Evolutionary conservation across 2,113 vertebrate species (phyloP).

Genomic region (Nerophis lumbriciformis): DNA sequence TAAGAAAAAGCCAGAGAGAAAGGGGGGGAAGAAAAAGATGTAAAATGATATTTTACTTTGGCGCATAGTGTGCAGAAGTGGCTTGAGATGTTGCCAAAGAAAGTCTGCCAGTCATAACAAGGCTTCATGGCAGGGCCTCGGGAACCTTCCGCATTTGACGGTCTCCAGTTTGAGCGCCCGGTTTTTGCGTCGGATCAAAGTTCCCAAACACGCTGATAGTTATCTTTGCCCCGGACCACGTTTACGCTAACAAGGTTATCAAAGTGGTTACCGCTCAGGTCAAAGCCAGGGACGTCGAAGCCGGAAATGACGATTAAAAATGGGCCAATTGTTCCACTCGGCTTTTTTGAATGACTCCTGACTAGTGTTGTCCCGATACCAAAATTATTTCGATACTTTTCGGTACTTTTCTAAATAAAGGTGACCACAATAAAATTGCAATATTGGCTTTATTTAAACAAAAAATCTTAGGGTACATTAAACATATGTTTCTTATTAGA

Average conservation of each 20-base stretch:
- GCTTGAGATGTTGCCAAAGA: slow-evolving; percentile 55
- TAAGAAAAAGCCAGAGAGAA: slow-evolving; percentile 10
- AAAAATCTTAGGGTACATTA: no score
- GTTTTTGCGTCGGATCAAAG: slow-evolving; percentile 61
- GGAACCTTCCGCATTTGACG: slow-evolving; percentile 57
- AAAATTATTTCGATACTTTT: no score
- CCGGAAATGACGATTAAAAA: slow-evolving; percentile 51
- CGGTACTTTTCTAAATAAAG: no score
- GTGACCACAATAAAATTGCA: no score
- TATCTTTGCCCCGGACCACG: slow-evolving; percentile 51
- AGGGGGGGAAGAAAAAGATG: slow-evolving; percentile 8
- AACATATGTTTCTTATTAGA: no score
- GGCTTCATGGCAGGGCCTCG: slow-evolving; percentile 60
- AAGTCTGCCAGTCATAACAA: slow-evolving; percentile 67
- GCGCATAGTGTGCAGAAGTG: slow-evolving; percentile 39
- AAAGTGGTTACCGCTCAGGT: slow-evolving; percentile 63
- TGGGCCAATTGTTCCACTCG: slow-evolving; percentile 36
- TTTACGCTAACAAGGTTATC: slow-evolving; percentile 60
- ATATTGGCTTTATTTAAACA: no score
- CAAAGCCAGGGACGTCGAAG: slow-evolving; percentile 43
- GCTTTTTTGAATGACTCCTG: slow-evolving; percentile 34
- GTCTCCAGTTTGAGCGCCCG: slow-evolving; percentile 44
- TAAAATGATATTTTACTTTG: slow-evolving; percentile 39
- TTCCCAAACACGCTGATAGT: slow-evolving; percentile 64
- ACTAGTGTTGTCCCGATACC: neutral